Base-by-base conservation (phyloP, 2,113 vertebrate species). In the Tetrax tetrax region DNA sequence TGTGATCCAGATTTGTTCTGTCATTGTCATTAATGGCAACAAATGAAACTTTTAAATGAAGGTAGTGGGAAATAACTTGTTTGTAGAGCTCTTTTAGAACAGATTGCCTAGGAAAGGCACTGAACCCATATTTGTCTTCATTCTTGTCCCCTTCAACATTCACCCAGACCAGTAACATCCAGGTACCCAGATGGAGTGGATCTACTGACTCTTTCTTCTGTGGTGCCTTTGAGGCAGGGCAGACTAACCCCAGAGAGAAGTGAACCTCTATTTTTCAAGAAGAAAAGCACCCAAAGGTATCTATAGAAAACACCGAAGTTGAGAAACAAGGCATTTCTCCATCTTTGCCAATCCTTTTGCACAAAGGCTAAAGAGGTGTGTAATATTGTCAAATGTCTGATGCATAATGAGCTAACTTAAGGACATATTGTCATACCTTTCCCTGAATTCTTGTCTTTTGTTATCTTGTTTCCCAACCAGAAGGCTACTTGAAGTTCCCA, bases 401-500 rank as follows among this genome's bases (percentile, higher is more conserved):
- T 79, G n/a, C 33, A 53, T 85, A 87, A 94, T 78, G 37, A 87
- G 31, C 57, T 92, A 84, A 74, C 25, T 81, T 69, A 84, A 93
- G 57, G 41, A 78, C 20, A 63, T 56, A 72, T 53, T 87, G 45
- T 85, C 35, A 48, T 33, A 38, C 16, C 35, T 63, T 89, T 88
- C 68, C 86, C 94, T 90, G 86, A 48, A 74, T 94, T 77, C 69
- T 41, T 70, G 54, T 57, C 48, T 90, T 83, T 90, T 87, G 25
- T 87, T 90, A 61, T 54, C 75, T 76, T 93, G 27, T 87, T 95
- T 91, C 72, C 37, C 11, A 71, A 94, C 18, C 79, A 91, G 89
- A 93, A 81, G 70, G 75, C 77, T 95, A 80, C 81, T 85, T 93
- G 93, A 92, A 92, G 51, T 59, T 92, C 47, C 87, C 82, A 91